Evolutionary conservation across 2,797 vertebrate genomes (phyloP), one percentile per base, ranked within the genome.

Genomic region (Hypotaenidia okinawae): DNA sequence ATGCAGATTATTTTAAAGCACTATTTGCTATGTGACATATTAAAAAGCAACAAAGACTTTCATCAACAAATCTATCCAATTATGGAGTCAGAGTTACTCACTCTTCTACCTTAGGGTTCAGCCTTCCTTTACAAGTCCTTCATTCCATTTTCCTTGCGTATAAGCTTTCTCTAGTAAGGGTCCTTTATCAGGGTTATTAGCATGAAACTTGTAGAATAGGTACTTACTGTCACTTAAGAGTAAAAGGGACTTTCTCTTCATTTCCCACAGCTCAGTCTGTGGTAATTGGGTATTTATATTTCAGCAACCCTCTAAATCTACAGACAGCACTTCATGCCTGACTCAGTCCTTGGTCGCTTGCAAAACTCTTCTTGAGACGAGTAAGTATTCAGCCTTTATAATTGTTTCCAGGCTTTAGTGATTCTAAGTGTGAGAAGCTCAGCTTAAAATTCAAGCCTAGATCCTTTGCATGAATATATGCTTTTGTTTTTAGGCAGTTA

Each of bases 291-390:
- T 79, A 49, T 77, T 68, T 79, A 21, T 33, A 58, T 75, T 88
- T 90, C 55, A 78, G 33, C 69, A 22, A 1, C 28, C 62, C 32
- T 28, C 58, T 59, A 41, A 54, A 72, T 59, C 55, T 84, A 82
- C 63, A 88, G 77, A 49, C 83, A 89, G 82, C 16, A 13, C n/a
- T 80, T 90, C 33, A 68, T 27, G 37, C 32, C 58, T 77, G 54
- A 78, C 32, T 89, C 68, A 59, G 67, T 85, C 91, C 32, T 80
- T 41, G 47, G 75, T 92, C 72, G 83, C 64, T 93, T 95, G 84
- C 76, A 90, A 90, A 93, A 87, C 64, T 85, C 51, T 54, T 89
- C 45, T 39, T 39, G 72, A 87, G 57, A 92, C 2, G 35, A 1
- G 0, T 51, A 75, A 73, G 6, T 16, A 30, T 62, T 64, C 27